These are phyloP conservation scores for Pseudomyrmex cubaensis DNA, from an alignment of 1,140 invertebrate genomes.

Conservation along the genomic window DNA sequence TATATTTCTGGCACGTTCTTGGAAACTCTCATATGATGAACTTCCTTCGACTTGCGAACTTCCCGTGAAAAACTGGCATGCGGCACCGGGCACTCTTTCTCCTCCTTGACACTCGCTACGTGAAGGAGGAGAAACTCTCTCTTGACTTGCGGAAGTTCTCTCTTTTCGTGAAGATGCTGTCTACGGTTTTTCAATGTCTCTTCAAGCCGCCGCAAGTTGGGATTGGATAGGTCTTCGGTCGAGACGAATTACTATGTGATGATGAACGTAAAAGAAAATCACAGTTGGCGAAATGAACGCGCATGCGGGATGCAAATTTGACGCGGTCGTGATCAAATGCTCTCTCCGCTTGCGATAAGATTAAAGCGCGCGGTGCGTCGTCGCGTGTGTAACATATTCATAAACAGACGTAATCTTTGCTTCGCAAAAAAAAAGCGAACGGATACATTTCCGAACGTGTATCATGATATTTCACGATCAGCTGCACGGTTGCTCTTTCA, in stretches of 20 bases:
- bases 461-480: slow-evolving; percentile 51
- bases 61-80: slow-evolving; percentile 60
- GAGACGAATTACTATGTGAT: slow-evolving; percentile 29
- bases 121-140: slow-evolving; percentile 56
- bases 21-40: slow-evolving; percentile 70
- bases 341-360: too few relatives aligned
- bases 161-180: slow-evolving; percentile 21
- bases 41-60: slow-evolving; percentile 57
- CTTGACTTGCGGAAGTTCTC: slow-evolving; percentile 46
- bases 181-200: slow-evolving; percentile 57
- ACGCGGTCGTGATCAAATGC: neutral
- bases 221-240: slow-evolving; percentile 14
- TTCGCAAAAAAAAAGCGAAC: slow-evolving; percentile 33
- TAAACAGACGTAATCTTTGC: slow-evolving; percentile 1
- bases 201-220: slow-evolving; percentile 30
- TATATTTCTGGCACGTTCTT: slow-evolving; percentile 69
- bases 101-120: slow-evolving; percentile 62
- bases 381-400: neutral
- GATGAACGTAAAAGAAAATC: slow-evolving; percentile 39
- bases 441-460: slow-evolving; percentile 16
- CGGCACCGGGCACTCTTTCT: slow-evolving; percentile 39
- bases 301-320: neutral
- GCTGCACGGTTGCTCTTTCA: slow-evolving; percentile 42
- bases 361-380: neutral
- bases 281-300: slow-evolving; percentile 5